Evolutionary conservation across 2,113 vertebrate genomes (phyloP), one percentile per base, ranked within the genome.

Genomic region (Galemys pyrenaicus): DNA sequence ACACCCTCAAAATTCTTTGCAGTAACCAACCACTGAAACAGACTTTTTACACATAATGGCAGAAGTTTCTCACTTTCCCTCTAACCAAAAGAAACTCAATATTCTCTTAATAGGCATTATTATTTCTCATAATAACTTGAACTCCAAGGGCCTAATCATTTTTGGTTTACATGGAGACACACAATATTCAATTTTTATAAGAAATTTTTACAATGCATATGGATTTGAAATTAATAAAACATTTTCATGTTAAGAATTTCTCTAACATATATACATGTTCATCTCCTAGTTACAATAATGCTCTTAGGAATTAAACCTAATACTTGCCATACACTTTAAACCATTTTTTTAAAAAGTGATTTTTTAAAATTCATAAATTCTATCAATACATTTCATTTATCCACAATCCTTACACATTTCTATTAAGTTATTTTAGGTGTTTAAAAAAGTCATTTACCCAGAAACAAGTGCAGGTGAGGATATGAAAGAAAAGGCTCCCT

Each of bases 381-480:
- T 74, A 22, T 35, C 26, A 9, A 22, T 54, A 37, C 37, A 93
- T 32, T 79, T 87, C 20, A 93, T 65, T 82, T 30, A 81, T 74
- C 58, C 30, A 88, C 12, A 37, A 32, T 30, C 56, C 46, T 67
- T 65, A 37, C 17, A 88, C 74, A 56, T 93, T 80, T 65, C 67
- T 74, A 64, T 71, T 81, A 64, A 78, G n/a, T 60, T 78, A 9
- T 39, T 79, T 20, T 28, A 5, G 12, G 46, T 88, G 32, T 74
- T 88, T 62, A 77, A 74, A 94, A 51, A 91, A 46, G 68, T 65
- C 56, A 82, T 54, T 71, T 37, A 82, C 32, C 65, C 51, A 81
- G 9, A 62, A 44, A 44, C 44, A 44, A 51, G 49, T 51, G 49
- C 11, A 13, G 49, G 15, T 51, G 49, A 51, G 49, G 10, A 51